Base-by-base conservation (phyloP, 1,140 invertebrate species). In the Drosophila equinoxialis region DNA sequence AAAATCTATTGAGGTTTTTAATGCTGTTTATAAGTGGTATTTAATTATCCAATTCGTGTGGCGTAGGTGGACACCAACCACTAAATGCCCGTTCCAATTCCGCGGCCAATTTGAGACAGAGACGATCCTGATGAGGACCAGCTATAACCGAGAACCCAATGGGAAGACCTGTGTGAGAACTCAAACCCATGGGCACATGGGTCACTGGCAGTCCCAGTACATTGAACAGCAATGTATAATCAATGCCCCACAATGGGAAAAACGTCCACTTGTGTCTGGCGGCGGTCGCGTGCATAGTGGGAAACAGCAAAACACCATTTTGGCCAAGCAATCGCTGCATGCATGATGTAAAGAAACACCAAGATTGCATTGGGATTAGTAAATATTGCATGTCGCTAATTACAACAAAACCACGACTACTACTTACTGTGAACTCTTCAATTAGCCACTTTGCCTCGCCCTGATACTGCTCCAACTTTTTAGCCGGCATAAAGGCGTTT, bases 81-180 rank as follows among this genome's bases (percentile, higher is more conserved):
- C 97, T 96, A 91, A 97, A 97, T 1, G 92, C 94, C 59, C 93
- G 93, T 82, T 98, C 96, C n/a, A 98, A 89, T 72, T 97, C 95
- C 73, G 93, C 86, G 1, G 97, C 97, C 3, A 97, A 94, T 3
- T 95, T 94, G 26, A 98, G 85, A 68, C 95, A 96, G 0, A 97
- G 85, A 48, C 95, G 93, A 91, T 98, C 97, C 87, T 95, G 94
- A 84, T 94, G 89, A 6, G 94, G 93, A 0, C 92, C 94, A 0
- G 94, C 95, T 69, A 95, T 92, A 66, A 95, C 94, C 92, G 97
- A 96, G 71, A 97, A 89, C 23, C 96, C 96, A 17, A 97, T 77
- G 0, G 97, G 97, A 54, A 97, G 86, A 2, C 95, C 95, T 13
- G 45, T 51, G 10, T 94, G 81, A 0, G 81, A 89, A 71, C 94